Conservation (phyloP, 1,140 invertebrate species). For the Gerris buenoi region DNA sequence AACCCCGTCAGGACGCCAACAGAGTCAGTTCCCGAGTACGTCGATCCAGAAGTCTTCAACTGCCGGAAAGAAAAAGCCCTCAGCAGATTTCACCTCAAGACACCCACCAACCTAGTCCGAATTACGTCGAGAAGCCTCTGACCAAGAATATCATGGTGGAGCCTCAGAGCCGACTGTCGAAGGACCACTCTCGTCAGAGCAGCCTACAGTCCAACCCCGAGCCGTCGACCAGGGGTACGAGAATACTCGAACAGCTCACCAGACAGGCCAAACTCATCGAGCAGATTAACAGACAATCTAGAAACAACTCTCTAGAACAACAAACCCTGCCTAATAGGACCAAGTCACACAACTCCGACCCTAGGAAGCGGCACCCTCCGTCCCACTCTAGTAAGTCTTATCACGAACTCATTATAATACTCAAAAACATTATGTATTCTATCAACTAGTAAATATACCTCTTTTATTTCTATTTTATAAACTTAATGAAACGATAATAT, state of each 20-base stretch:
- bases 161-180: neutral
- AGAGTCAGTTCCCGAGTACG: conserved; percentile 15
- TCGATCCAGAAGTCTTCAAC: conserved; percentile 30
- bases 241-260: neutral
- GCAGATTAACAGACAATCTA: neutral
- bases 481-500: too few relatives aligned
- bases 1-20: conserved; percentile 5
- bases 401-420: too few relatives aligned
- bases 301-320: neutral
- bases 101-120: neutral
- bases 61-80: conserved; percentile 34
- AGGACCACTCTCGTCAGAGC: neutral
- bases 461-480: too few relatives aligned
- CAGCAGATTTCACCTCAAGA: neutral
- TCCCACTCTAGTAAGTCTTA: neutral
- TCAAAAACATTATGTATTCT: too few relatives aligned
- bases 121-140: neutral
- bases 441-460: too few relatives aligned
- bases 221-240: neutral
- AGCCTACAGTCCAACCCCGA: neutral
- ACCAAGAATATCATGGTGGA: neutral
- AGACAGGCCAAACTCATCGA: neutral
- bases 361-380: neutral
- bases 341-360: neutral
- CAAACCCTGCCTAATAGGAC: neutral